Evolutionary conservation across 2,888 invertebrate species (phyloP), one percentile per base, ranked within the genome.

Genomic region (Odontocerum albicorne): DNA sequence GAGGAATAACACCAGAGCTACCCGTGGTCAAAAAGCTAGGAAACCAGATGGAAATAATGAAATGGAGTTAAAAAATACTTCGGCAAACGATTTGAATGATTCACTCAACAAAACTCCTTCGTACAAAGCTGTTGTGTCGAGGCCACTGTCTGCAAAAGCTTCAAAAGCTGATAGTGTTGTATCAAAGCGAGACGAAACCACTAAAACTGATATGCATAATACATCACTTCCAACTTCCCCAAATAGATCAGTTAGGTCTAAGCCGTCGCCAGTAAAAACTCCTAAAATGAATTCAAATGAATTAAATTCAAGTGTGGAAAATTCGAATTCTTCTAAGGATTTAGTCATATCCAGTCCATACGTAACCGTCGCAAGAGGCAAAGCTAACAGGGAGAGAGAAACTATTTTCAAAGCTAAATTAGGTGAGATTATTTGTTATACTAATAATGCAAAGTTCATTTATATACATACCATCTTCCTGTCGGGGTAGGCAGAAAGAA

Each of bases 331-430:
- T n/a, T n/a, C n/a, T 40, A 21, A 40, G 12, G 55, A 67, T 68
- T n/a, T 49, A 47, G 0, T 67, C 68, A 4, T 75, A 71, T 47
- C 77, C 0, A 82, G 81, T 57, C 84, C 84, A 0, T 81, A 75
- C 65, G 77, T 86, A 1, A 83, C 82, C 1, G 64, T 78, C 47
- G 81, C 81, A 1, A 68, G 84, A 16, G 85, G 85, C 0, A 86
- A 85, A 62, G 72, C 70, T 1, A 83, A 78, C 62, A 81, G 81
- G 1, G 70, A 82, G 22, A 77, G 72, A 40, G 85, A 86, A 63
- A 79, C 72, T 75, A 72, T 69, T 45, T 66, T 69, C 61, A 77
- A 75, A 63, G 60, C 73, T n/a, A 62, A 67, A 39, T 73, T 74
- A 63, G 77, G 77, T 77, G 66, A 57, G 51, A 35, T 22, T 27